Base-by-base conservation (phyloP, 1,140 invertebrate species). In the Eupeodes corollae region DNA sequence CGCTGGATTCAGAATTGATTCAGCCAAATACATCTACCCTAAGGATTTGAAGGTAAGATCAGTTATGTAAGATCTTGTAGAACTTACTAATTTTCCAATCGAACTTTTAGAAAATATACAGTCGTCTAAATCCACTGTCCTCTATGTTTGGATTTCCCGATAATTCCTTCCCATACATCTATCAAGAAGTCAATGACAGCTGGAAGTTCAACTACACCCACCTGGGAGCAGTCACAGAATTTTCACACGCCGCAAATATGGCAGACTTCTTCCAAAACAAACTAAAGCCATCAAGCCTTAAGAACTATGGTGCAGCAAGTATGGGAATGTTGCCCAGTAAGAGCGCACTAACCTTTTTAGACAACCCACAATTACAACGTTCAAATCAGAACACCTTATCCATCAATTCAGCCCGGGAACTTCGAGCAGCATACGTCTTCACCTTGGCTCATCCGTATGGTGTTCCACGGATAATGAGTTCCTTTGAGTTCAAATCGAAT, bases 401-500 rank as follows among this genome's bases (percentile, higher is more conserved):
- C 0, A 75, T 80, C 59, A 80, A 79, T 52, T 57, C 67, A 12
- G 18, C 75, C 0, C 74, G 72, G 48, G 58, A 69, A n/a, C 83
- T 83, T 60, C 83, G 82, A 61, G 69, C 82, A 68, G 87, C 86
- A 2, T 76, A 79, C 6, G 83, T 80, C 1, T 91, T 89, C 57
- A 90, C 88, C 83, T 72, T 92, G 54, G 85, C 86, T 0, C 83
- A 87, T 75, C 80, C 86, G 0, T 90, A 90, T 56, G 84, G 84
- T 2, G 68, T 76, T 38, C 75, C 84, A 0, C 70, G 75, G 41
- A 51, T 92, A 2, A 91, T 92, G 85, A 90, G 87, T 53, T 90
- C 86, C 51, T 85, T 75, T 49, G 54, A 54, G n/a, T 84, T 84
- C 57, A 53, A 57, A 6, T 52, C 75, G 39, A 70, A 67, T 10